These are phyloP conservation scores for Clinocottus analis DNA, from an alignment of 2,113 vertebrate species.

Conservation along the genomic window DNA sequence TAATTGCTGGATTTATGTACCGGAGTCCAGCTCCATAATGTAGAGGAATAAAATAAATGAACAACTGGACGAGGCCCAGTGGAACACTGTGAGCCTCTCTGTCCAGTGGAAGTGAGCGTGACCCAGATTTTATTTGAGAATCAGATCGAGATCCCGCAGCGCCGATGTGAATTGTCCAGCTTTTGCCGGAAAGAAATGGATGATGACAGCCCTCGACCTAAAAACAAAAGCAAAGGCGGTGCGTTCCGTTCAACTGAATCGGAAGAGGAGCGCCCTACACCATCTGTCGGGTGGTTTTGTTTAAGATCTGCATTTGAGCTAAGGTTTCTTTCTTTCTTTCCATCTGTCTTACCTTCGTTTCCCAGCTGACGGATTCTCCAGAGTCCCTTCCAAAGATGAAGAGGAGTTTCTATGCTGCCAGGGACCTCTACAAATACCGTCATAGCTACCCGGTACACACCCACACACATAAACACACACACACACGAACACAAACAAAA, in stretches of 20 bases:
- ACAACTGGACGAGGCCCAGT: background rate
- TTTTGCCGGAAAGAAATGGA: conserved; percentile 38
- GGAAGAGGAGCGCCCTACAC: background rate
- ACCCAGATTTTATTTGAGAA: conserved; percentile 43
- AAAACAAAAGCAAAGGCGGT: conserved; percentile 49
- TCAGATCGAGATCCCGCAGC: conserved; percentile 24
- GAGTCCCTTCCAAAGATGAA: conserved; percentile 91
- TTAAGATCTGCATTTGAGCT: background rate
- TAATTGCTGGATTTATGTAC: background rate
- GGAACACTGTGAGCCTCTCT: background rate
- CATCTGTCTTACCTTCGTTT: conserved; percentile 35
- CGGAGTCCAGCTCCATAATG: background rate
- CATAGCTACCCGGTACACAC: conserved; percentile 96
- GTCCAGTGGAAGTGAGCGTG: conserved; percentile 1
- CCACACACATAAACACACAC: too few species aligned
- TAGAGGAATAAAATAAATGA: background rate
- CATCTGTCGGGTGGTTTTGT: conserved; percentile 11
- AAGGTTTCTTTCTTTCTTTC: background rate
- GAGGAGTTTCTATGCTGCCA: conserved; percentile 97
- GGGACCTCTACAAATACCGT: conserved; percentile 97
- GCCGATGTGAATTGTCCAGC: conserved; percentile 42
- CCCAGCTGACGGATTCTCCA: conserved; percentile 84
- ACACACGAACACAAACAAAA: conserved; percentile 3
- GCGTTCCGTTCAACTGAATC: conserved; percentile 33
- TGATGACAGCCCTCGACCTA: conserved; percentile 44